A percentile compares a stretch with the other conserved stretches of the same genome.
These are phyloP conservation scores for Drosophila leonis DNA, from an alignment of 2,888 invertebrate species.

Conservation along the genomic window DNA sequence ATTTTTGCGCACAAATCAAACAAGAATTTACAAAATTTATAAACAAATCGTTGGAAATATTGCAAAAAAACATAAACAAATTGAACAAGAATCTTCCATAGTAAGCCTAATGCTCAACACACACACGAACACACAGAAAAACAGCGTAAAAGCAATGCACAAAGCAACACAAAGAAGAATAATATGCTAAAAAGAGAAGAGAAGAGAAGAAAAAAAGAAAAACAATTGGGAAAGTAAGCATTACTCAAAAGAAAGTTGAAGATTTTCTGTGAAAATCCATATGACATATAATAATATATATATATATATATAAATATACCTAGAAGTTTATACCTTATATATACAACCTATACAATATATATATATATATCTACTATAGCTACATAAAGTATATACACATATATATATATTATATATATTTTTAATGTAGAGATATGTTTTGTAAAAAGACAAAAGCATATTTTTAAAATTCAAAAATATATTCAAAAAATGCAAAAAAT, in stretches of 20 bases:
- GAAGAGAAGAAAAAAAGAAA: conserved; percentile 27
- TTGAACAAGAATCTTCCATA: conserved; percentile 64
- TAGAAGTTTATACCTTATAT: conserved; percentile 75
- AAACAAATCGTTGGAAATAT: conserved; percentile 45
- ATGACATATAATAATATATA: conserved; percentile 47
- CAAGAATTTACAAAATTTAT: conserved; percentile 24
- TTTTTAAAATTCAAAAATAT: conserved; percentile 74
- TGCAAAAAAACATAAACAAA: conserved; percentile 6
- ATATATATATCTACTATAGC: conserved; percentile 57
- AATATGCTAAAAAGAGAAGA: conserved; percentile 9
- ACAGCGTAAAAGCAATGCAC: conserved; percentile 37
- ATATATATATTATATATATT: conserved; percentile 69
- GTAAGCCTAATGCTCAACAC: conserved; percentile 69
- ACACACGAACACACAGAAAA: conserved; percentile 17
- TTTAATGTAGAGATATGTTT: conserved; percentile 80
- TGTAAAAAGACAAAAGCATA: conserved; percentile 78
- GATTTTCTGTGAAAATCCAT: conserved; percentile 80
- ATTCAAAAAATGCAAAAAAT: conserved; percentile 52
- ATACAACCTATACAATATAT: conserved; percentile 51
- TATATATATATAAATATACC: conserved; percentile 9
- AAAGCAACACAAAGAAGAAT: conserved; percentile 19
- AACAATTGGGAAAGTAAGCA: conserved; percentile 70
- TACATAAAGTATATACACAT: conserved; percentile 57
- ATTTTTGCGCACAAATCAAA: conserved; percentile 63
- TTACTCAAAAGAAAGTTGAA: conserved; percentile 75